These are phyloP conservation scores for Porites cylindrica DNA, from an alignment of 92 coral and sea anemone genomes.

Conservation along the genomic window DNA sequence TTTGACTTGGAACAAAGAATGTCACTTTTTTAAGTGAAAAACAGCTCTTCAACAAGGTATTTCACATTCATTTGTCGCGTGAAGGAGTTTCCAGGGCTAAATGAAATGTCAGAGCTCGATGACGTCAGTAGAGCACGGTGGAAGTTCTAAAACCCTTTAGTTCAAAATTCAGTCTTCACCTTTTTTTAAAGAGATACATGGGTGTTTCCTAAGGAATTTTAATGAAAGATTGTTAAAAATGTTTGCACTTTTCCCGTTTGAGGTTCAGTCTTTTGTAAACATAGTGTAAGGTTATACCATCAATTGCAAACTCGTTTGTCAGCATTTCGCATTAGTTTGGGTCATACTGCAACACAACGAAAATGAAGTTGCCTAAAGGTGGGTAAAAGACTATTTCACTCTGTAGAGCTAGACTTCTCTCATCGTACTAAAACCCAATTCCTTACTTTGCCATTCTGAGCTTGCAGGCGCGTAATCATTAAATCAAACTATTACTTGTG, in stretches of 20 bases:
- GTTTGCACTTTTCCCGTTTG: neutral
- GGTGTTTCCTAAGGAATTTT: neutral
- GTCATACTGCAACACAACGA: neutral
- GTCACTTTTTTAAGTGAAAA: too few species aligned
- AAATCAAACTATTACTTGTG: constrained; percentile 7
- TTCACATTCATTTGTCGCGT: neutral
- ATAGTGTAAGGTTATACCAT: constrained; percentile 6
- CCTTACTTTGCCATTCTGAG: neutral
- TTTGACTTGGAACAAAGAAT: too few species aligned
- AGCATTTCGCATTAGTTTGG: neutral
- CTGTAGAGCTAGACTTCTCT: neutral
- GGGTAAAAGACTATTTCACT: constrained; percentile 17
- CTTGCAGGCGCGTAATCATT: neutral
- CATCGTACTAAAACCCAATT: neutral
- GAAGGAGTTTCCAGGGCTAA: neutral
- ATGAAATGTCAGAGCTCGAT: constrained; percentile 12
- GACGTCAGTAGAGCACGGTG: constrained; percentile 31
- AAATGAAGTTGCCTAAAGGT: neutral
- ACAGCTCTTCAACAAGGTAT: too few species aligned
- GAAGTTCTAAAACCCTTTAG: neutral
- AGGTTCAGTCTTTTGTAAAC: neutral
- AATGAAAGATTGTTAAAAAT: neutral
- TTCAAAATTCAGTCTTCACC: neutral
- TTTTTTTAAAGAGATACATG: neutral
- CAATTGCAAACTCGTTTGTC: constrained; percentile 1